Base-by-base conservation (phyloP, 2,797 vertebrate genomes). In the Apogon talboti region DNA sequence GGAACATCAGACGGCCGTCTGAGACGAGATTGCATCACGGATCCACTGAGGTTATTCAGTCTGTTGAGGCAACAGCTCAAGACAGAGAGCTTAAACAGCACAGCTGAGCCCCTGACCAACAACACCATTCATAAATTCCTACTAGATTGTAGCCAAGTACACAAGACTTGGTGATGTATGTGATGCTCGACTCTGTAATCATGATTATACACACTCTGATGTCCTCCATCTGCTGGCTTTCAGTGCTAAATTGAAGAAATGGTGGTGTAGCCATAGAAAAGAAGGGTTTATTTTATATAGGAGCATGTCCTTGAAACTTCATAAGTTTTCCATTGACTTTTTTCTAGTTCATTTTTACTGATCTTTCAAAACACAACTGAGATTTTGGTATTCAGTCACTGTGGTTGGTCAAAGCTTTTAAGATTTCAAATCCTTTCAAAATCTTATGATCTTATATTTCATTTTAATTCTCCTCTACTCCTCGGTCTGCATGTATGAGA, bases 11-110 rank as follows among this genome's bases (percentile, higher is more conserved):
- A 87, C 89, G 87, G 49, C 44, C 19, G 63, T 67, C 82, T 80
- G 78, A 66, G 75, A 78, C 67, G 73, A 74, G 76, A 91, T 86
- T 92, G 80, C 87, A 87, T 93, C 92, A 91, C 61, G 54, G 74
- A 74, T 78, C 73, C 53, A 68, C 76, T 71, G 71, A 63, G 64
- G 67, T 88, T 75, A 84, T 84, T 76, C 75, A 78, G 71, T 35
- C 72, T 60, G 49, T 41, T 33, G 49, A 41, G 63, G 69, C 56
- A 64, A 61, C 41, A 24, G 75, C 61, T 62, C 40, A 54, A 18
- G 60, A 64, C 45, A 49, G 42, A 56, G 56, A 74, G 65, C 46
- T 37, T 44, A 73, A 76, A 58, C 63, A 54, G 61, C 59, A 47
- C 60, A 70, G 69, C 76, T 76, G 71, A 83, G 53, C 11, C 67